Conservation (phyloP, 1,140 invertebrate genomes). For the Sipha flava region DNA sequence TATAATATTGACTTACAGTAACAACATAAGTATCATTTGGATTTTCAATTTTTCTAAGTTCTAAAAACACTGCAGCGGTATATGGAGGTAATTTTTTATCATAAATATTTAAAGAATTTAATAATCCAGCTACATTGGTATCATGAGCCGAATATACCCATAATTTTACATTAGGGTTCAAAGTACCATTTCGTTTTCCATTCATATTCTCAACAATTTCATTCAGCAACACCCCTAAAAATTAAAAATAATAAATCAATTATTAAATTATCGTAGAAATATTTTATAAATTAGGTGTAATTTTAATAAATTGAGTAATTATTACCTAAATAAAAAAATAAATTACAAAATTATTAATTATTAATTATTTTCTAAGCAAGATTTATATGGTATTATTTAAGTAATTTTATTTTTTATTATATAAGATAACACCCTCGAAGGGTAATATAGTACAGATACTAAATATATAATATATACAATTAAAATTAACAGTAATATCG, state of each 20-base stretch:
- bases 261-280: too few relatives aligned
- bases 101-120: slow-evolving; percentile 50
- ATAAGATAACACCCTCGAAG: too few relatives aligned
- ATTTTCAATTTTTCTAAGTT: slow-evolving; percentile 38
- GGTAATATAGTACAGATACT: too few relatives aligned
- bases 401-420: too few relatives aligned
- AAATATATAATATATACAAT: too few relatives aligned
- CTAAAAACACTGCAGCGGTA: slow-evolving; percentile 59
- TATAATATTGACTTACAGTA: slow-evolving; percentile 41
- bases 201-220: slow-evolving; percentile 54
- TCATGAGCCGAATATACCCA: slow-evolving; percentile 75
- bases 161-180: slow-evolving; percentile 53
- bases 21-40: slow-evolving; percentile 43
- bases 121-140: slow-evolving; percentile 32
- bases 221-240: slow-evolving; percentile 56
- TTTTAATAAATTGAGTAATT: too few relatives aligned
- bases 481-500: too few relatives aligned
- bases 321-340: too few relatives aligned
- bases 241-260: not conserved
- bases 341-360: too few relatives aligned
- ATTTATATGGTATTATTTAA: too few relatives aligned
- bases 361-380: too few relatives aligned
- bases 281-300: too few relatives aligned
- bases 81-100: slow-evolving; percentile 66
- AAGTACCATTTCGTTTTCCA: slow-evolving; percentile 43